Evolutionary conservation across 2,113 vertebrate genomes (phyloP).

Genomic region (Dermatemys mawii): DNA sequence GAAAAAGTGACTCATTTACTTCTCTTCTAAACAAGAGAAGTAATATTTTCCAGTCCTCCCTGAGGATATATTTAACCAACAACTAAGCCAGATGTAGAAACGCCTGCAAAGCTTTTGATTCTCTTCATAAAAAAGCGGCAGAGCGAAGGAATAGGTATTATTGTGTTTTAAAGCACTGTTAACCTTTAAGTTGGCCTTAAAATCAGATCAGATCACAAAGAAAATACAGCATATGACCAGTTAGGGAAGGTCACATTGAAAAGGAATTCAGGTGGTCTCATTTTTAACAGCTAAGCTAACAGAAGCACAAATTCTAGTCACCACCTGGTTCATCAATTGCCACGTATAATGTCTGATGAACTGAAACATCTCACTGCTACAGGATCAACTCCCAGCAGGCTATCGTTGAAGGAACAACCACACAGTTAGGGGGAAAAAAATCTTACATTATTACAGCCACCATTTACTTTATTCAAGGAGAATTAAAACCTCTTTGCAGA

Average conservation of each 20-base stretch:
- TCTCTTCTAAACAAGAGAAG: slow-evolving; percentile 53
- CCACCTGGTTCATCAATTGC: slow-evolving; percentile 54
- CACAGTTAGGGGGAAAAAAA: slow-evolving; percentile 42
- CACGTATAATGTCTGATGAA: slow-evolving; percentile 52
- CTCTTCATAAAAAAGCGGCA: slow-evolving; percentile 27
- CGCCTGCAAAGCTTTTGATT: not conserved
- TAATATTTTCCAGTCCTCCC: slow-evolving; percentile 63
- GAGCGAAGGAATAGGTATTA: slow-evolving; percentile 30
- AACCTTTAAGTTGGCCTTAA: slow-evolving; percentile 50
- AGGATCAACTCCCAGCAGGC: slow-evolving; percentile 52
- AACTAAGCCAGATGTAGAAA: slow-evolving; percentile 46
- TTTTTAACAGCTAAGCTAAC: slow-evolving; percentile 42
- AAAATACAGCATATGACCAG: slow-evolving; percentile 29
- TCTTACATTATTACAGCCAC: slow-evolving; percentile 18
- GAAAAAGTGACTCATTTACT: slow-evolving; percentile 40
- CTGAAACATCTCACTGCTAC: slow-evolving; percentile 8
- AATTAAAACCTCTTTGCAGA: slow-evolving; percentile 56
- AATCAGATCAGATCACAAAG: slow-evolving; percentile 53
- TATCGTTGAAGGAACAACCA: slow-evolving; percentile 26
- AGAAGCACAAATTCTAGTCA: slow-evolving; percentile 62
- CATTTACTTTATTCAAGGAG: not conserved
- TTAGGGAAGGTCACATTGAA: slow-evolving; percentile 66
- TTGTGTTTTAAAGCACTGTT: slow-evolving; percentile 48
- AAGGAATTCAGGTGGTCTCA: slow-evolving; percentile 61
- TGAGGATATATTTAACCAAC: slow-evolving; percentile 5